Base-by-base conservation (phyloP, 2,888 invertebrate genomes). In the Mesopsocus fuscifrons region DNA sequence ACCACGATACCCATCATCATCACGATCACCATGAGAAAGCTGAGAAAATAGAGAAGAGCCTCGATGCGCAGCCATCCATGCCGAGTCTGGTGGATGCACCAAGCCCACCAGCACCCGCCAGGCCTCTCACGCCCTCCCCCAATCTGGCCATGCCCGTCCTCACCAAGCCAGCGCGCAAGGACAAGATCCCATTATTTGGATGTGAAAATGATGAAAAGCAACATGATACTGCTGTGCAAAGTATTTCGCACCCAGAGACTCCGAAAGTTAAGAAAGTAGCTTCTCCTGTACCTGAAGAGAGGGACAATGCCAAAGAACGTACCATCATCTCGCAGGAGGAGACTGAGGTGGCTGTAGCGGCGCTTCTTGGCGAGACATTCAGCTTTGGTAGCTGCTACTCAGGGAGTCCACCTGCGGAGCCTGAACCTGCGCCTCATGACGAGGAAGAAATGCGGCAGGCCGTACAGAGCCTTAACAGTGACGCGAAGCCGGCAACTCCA, bases 271-370 rank as follows among this genome's bases (percentile, higher is more conserved):
- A 18, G 33, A 15, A 43, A 15, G 43, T 44, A 22, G 40, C 34
- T 1, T 57, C 57, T 6, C 44, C 54, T 2, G 34, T 55, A 47
- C 48, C 52, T 20, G 55, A 54, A 40, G 52, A 56, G 53, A 38
- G 26, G 21, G 44, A 44, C 34, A 41, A 41, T 13, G 50, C 49
- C 16, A 45, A 49, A 35, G 52, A 49, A 38, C 45, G 49, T 26
- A 48, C 54, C 32, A 68, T 81, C 1, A 88, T 88, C 53, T 88
- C 87, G 1, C 88, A 88, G 60, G 88, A 88, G 63, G 88, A 89
- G 62, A 89, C 88, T 0, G 88, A 84, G 60, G 87, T 87, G 58
- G 89, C 89, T 1, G 88, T 89, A 0, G 87, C 87, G 6, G 87
- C 88, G 1, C 62, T 89, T 21, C 61, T 89, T 43, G 85, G 83